Percentiles rank a stretch among this genome's conserved stretches.
Evolutionary conservation across 1,140 invertebrate species (phyloP).

Genomic region (Phthorimaea operculella): DNA sequence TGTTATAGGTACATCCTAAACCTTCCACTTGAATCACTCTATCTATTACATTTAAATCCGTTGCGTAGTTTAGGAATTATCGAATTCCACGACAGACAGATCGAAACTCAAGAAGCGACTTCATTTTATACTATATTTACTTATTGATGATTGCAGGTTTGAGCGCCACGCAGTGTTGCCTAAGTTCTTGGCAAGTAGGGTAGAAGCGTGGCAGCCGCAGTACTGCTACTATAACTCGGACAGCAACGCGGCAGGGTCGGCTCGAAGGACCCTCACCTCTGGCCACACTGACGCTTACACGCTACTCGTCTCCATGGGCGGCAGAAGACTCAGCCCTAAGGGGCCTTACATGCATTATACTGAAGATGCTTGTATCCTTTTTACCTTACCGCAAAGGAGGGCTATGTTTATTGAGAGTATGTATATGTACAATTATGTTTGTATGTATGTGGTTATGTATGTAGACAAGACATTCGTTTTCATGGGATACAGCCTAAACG

Average conservation of each 20-base stretch:
- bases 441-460: too few relatives aligned
- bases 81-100: too few relatives aligned
- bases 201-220: constrained; percentile 83
- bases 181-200: constrained; percentile 82
- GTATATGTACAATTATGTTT: too few relatives aligned
- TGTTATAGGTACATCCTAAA: too few relatives aligned
- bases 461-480: too few relatives aligned
- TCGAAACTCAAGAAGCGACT: too few relatives aligned
- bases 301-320: constrained; percentile 87
- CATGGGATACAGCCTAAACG: too few relatives aligned
- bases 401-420: too few relatives aligned
- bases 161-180: constrained; percentile 90
- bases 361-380: constrained; percentile 93
- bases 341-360: constrained; percentile 82
- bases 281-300: constrained; percentile 85
- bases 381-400: not conserved
- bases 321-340: constrained; percentile 75
- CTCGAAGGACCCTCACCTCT: constrained; percentile 77
- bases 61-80: too few relatives aligned
- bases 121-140: too few relatives aligned
- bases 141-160: constrained; percentile 68
- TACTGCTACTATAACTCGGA: constrained; percentile 92
- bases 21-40: too few relatives aligned
- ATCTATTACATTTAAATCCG: too few relatives aligned
- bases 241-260: constrained; percentile 81